Evolutionary conservation across 2,888 invertebrate species (phyloP), one percentile per base, ranked within the genome.

Genomic region (Rhamnusium bicolor): DNA sequence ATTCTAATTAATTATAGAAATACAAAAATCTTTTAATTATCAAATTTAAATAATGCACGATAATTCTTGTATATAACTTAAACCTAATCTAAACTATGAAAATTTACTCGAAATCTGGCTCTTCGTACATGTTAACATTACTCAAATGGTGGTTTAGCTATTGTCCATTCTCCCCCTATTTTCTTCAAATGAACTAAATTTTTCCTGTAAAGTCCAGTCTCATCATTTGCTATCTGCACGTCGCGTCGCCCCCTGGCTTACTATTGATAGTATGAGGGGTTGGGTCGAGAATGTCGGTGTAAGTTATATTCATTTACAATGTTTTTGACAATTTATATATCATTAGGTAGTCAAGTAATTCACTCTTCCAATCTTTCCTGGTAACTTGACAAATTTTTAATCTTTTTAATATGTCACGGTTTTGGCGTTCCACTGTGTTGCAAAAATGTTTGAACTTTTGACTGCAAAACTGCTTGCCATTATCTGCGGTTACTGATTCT

Each of bases 361-460:
- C 77, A 1, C 63, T 61, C 62, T 73, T 76, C 80, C 78, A 82
- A 60, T 79, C 56, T 70, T 12, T 67, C 61, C 62, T 58, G 14
- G 21, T 14, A 12, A 24, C 21, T 16, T 62, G 63, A 56, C 76
- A 69, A 21, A 75, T 77, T 63, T 72, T 69, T 5, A 76, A 14
- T 51, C 72, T 54, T 61, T 75, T 77, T 16, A 76, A 58, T n/a
- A 79, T 63, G 47, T 72, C 73, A 32, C 71, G 18, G 32, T 79
- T 58, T 76, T 79, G 67, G 71, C 76, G 69, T 81, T 84, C 71
- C 72, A 81, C 66, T 75, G 76, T 71, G 76, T 84, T 40, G 78
- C 82, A 76, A 73, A 75, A 19, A 79, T 83, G 77, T 79, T 49
- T 51, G 63, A 62, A 72, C 53, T 77, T 79, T 54, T 72, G 16